Base-by-base conservation (phyloP, 2,888 invertebrate species). In the Drosophila greeni region DNA sequence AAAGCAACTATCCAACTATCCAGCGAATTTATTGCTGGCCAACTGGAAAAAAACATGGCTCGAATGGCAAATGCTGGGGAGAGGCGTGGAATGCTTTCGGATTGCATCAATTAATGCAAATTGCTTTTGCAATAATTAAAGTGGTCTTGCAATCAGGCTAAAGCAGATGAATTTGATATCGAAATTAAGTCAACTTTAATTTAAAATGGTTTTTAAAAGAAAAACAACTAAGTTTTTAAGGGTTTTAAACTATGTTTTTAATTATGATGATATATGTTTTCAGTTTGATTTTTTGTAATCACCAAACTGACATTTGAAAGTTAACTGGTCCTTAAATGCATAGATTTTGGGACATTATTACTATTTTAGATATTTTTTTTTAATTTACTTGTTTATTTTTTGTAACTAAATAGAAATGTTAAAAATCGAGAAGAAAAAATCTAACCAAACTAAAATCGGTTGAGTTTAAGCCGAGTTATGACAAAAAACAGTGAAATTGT, bases 1-100 rank as follows among this genome's bases (percentile, higher is more conserved):
- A 79, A 76, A 68, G 34, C 53, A 70, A 66, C 66, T 47, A 71
- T 42, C 48, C 37, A 23, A 57, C n/a, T n/a, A n/a, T n/a, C 24
- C 33, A 62, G 40, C 62, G 40, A 61, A 61, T 37, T 66, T 16
- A 39, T 24, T 33, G 36, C 66, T 36, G 66, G 9, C 40, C 39
- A 55, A 29, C 43, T 60, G 42, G n/a, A n/a, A 47, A 47, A 20
- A 20, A 20, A 47, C 45, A 14, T 20, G 45, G 31, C 29, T 26
- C 12, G 26, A 26, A 54, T 55, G 8, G 36, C 26, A 20, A 36
- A 20, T n/a, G 39, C 18, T 5, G n/a, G 58, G 58, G 34, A 43
- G 34, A 59, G 58, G 54, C 55, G 18, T 47, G 48, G 53, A 23
- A 26, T 31, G 53, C 49, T 23, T 31, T 45, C 31, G 52, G 52